Conservation (phyloP, 2,113 vertebrate species). For the Mastomys natalensis region DNA sequence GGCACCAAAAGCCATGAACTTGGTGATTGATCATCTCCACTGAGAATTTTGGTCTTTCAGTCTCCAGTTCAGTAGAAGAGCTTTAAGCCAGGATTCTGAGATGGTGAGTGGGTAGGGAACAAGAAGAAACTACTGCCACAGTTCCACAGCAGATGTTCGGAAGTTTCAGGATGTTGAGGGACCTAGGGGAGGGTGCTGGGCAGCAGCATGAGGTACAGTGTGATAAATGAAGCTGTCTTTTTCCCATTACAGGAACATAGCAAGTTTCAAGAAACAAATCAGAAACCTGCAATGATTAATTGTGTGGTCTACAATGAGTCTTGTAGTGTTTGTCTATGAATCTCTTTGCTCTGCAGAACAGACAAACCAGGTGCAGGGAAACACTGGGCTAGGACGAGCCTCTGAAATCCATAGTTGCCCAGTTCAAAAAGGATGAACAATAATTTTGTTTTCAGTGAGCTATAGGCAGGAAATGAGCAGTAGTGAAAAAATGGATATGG, state of each 20-base stretch:
- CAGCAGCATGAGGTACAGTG: conserved; percentile 42
- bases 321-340: conserved; percentile 73
- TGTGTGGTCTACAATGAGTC: conserved; percentile 64
- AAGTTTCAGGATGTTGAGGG: conserved; percentile 42
- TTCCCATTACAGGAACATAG: conserved; percentile 78
- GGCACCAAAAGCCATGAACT: not conserved
- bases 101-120: not conserved
- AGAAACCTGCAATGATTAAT: conserved; percentile 81
- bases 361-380: conserved; percentile 63
- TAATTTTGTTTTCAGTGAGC: conserved; percentile 59
- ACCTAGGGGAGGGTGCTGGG: conserved; percentile 29
- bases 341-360: conserved; percentile 69
- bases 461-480: conserved; percentile 19
- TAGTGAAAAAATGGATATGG: not conserved
- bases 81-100: conserved; percentile 34
- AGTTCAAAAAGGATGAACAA: conserved; percentile 22
- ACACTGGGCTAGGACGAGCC: conserved; percentile 62
- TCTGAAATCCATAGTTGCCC: conserved; percentile 43
- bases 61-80: conserved; percentile 24
- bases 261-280: conserved; percentile 79
- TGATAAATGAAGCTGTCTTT: conserved; percentile 82
- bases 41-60: conserved; percentile 14
- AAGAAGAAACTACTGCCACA: not conserved
- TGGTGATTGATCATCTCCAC: conserved; percentile 17
- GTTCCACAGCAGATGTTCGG: conserved; percentile 72